These are phyloP conservation scores for Natrix natrix DNA, from an alignment of 2,797 vertebrate genomes.

Conservation along the genomic window DNA sequence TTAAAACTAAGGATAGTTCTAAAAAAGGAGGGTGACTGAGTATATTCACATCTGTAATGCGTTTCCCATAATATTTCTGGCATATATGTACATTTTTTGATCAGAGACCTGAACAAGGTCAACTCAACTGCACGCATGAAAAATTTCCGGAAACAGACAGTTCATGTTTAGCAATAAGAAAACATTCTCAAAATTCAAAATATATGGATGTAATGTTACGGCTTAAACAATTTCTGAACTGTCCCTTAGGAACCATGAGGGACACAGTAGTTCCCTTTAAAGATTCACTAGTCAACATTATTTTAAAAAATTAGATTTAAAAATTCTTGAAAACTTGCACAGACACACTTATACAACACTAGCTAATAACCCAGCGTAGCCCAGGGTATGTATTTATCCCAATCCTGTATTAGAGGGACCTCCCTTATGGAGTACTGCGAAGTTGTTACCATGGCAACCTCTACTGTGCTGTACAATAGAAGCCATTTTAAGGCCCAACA, in stretches of 20 bases:
- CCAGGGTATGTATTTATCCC: too few species aligned
- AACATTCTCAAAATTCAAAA: not conserved
- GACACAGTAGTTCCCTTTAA: not conserved
- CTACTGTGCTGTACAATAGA: too few species aligned
- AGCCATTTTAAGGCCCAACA: too few species aligned
- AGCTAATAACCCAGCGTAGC: too few species aligned
- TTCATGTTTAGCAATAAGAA: not conserved
- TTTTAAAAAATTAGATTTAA: not conserved
- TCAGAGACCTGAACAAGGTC: not conserved
- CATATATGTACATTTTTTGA: not conserved
- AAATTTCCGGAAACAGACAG: not conserved
- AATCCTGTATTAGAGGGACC: too few species aligned
- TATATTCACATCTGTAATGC: not conserved
- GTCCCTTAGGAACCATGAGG: not conserved
- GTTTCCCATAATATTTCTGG: not conserved
- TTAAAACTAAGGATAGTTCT: not conserved
- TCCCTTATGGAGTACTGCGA: too few species aligned
- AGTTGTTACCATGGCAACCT: too few species aligned
- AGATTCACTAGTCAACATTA: not conserved
- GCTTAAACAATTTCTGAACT: not conserved
- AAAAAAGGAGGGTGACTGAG: not conserved
- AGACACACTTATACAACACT: not conserved
- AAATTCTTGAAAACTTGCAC: not conserved
- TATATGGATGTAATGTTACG: not conserved
- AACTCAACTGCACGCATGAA: not conserved